Evolutionary conservation across 2,113 vertebrate genomes (phyloP).

Genomic region (Dipodomys stephensi): DNA sequence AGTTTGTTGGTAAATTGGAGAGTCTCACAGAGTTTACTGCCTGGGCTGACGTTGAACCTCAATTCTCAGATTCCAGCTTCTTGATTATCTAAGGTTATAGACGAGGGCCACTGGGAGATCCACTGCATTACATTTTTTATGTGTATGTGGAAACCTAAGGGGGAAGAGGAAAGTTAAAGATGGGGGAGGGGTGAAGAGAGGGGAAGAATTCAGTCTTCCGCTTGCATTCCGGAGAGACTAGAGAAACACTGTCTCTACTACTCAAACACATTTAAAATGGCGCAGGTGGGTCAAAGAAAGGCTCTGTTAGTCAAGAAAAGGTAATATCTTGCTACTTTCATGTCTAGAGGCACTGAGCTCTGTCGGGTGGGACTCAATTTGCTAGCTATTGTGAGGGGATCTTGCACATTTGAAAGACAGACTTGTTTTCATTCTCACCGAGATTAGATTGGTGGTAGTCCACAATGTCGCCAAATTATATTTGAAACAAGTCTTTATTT

Average conservation of each 20-base stretch:
- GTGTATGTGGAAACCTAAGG: neutral
- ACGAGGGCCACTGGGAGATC: no score
- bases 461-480: slow-evolving; percentile 63
- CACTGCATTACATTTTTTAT: neutral
- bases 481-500: slow-evolving; percentile 64
- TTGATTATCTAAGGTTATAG: no score
- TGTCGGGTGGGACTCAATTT: neutral
- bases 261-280: neutral
- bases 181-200: no score
- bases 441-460: slow-evolving; percentile 46
- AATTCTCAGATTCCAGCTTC: no score
- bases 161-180: rapidly evolving
- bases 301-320: neutral
- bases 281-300: neutral
- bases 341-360: neutral
- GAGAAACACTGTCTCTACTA: neutral
- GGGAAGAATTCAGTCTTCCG: neutral
- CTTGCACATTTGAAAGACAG: slow-evolving; percentile 34
- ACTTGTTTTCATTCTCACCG: slow-evolving; percentile 49
- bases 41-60: no score
- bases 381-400: slow-evolving; percentile 48
- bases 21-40: no score
- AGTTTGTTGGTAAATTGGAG: no score
- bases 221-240: neutral
- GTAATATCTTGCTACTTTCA: neutral